Conservation (phyloP, 1,140 invertebrate genomes). For the Pseudomyrmex concolor region DNA sequence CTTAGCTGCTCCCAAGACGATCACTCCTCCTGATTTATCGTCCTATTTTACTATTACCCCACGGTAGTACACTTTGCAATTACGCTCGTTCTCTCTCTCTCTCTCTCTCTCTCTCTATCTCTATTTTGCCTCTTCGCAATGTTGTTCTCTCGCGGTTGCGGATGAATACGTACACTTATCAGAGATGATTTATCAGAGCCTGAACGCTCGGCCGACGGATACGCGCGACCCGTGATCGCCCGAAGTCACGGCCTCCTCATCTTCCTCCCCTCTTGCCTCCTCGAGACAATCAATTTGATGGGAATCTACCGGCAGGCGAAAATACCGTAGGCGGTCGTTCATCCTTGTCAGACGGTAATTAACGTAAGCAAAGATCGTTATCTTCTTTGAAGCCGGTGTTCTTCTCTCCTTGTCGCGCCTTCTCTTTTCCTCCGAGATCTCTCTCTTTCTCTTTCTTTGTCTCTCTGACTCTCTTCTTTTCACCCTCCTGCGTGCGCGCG, state of each 20-base stretch:
- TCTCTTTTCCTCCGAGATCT: conserved; percentile 16
- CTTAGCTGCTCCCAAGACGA: conserved; percentile 52
- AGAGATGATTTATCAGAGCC: conserved; percentile 62
- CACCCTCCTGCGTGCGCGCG: conserved; percentile 38
- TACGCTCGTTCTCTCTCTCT: conserved; percentile 20
- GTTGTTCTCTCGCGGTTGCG: conserved; percentile 13
- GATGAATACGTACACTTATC: conserved; percentile 64
- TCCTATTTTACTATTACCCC: conserved; percentile 65
- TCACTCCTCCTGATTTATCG: conserved; percentile 59
- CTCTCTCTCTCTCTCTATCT: neutral
- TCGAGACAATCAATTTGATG: conserved; percentile 71
- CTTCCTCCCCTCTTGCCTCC: neutral
- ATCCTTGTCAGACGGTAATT: conserved; percentile 74
- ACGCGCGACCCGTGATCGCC: conserved; percentile 58
- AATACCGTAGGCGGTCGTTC: conserved; percentile 65
- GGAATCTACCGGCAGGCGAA: conserved; percentile 66
- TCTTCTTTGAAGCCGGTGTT: conserved; percentile 57
- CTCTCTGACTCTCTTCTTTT: conserved; percentile 33
- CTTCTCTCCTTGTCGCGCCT: conserved; percentile 6
- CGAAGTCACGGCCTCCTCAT: conserved; percentile 36
- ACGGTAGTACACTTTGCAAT: conserved; percentile 33
- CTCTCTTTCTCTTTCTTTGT: too few species aligned
- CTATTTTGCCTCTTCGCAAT: neutral
- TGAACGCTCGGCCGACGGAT: conserved; percentile 45
- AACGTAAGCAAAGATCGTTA: conserved; percentile 68